Evolutionary conservation across 23 tunicate genomes (phyloP), one percentile per base, ranked within the genome.

Genomic region (Halocynthia aurantium): DNA sequence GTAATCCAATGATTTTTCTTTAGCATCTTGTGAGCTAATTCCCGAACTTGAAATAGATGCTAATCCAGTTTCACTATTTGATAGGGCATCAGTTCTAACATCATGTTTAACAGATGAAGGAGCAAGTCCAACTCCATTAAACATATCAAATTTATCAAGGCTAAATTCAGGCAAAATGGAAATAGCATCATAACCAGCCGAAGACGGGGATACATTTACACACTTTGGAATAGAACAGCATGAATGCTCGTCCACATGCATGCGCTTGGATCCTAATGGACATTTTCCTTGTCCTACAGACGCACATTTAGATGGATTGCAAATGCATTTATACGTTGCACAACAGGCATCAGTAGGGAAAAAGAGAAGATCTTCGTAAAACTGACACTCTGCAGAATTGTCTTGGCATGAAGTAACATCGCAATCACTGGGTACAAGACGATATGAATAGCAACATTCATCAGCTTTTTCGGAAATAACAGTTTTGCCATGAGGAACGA

Each of bases 381-480:
- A 62, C 51, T 77, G 51, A 67, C 96, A 90, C 5, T 77, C 61
- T 51, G 84, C 79, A 6, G 96, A 77, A 10, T 19, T 49, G 65
- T 90, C 88, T 57, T 51, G 50, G 74, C 98, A 93, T 6, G 11
- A 65, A 8, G 78, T 22, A 7, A 81, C 51, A 52, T 93, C 94
- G 52, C 98, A 93, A 7, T 61, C 69, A 44, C 81, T 81, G 7
- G 83, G 55, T 6, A 90, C 73, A 10, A 81, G 62, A 44, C 87
- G 65, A 80, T 84, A 90, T 6, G 76, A 62, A 61, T 81, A 84
- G 61, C 96, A 90, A 57, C 96, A 90, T 71, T 90, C 96, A 76
- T 90, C 90, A 7, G 88, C 86, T 76, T 84, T 90, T 80, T 90
- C 96, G 70, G 84, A 83, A 9, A 90, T 81, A 7, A 90, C 96